Evolutionary conservation across 2,797 vertebrate species (phyloP), one percentile per base, ranked within the genome.

Genomic region (Falco concolor): DNA sequence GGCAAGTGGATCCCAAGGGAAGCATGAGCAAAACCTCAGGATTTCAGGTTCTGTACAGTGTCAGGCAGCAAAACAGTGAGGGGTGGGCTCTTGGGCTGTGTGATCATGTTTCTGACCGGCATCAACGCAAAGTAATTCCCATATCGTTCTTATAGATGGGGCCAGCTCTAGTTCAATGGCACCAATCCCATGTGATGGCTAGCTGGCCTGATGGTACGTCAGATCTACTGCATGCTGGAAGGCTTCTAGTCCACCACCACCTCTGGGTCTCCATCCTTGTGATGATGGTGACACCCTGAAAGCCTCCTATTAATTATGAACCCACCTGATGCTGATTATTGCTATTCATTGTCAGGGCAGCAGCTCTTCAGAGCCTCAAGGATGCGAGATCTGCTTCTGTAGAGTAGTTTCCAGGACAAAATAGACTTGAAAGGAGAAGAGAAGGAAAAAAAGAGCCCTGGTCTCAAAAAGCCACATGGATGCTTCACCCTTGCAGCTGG

Each of bases 111-210:
- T 42, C 42, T 36, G 32, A 54, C 12, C 5, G 3, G 40, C 49
- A 34, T 47, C 49, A 60, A 27, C 12, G 14, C 1, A 7, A 69
- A 77, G 38, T 27, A 38, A 59, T 52, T 50, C 45, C 32, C 4
- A 0, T 36, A 36, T 42, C 13, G 3, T 38, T 27, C 38, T 38
- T 52, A 44, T 2, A 60, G 32, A 40, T 38, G n/a, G 27, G 15
- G 23, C 7, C 64, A 40, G 23, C 40, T 53, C n/a, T 22, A 38
- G 38, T n/a, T 44, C 57, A 79, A 44, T 1, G 0, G 13, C 50
- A 44, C 15, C 1, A 0, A 27, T 44, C 36, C 45, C 60, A 45
- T 1, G 4, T 16, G 30, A 42, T 0, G 2, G n/a, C 59, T 57
- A 57, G 45, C 28, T 59, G 60, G 28, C n/a, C 45, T 52, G 60